These are phyloP conservation scores for Zootoca vivipara DNA, from an alignment of 2,113 vertebrate genomes.

Conservation along the genomic window DNA sequence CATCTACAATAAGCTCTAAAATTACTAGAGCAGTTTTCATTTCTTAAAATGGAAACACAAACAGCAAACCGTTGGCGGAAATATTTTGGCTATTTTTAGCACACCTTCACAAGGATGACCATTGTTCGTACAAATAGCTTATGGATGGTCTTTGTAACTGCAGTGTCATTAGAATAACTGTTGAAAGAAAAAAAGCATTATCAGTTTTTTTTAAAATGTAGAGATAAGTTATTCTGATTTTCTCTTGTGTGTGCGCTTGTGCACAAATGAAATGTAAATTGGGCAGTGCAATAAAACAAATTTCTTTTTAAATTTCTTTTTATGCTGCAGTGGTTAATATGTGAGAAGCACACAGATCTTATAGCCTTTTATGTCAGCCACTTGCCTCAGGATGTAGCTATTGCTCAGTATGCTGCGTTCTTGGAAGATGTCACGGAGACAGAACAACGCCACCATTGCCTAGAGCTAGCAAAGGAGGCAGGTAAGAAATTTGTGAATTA, in stretches of 20 bases:
- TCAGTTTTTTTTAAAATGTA: not conserved
- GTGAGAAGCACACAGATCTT: slow-evolving; percentile 85
- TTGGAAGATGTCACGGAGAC: slow-evolving; percentile 89
- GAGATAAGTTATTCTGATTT: not conserved
- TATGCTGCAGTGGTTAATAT: slow-evolving; percentile 80
- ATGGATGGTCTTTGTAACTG: not conserved
- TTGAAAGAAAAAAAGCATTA: not conserved
- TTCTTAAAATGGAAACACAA: not conserved
- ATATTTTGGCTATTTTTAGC: not conserved
- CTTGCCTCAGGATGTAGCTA: slow-evolving; percentile 84
- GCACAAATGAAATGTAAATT: not conserved
- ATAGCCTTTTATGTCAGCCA: slow-evolving; percentile 95
- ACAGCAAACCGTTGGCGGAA: not conserved
- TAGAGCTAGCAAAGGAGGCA: slow-evolving; percentile 89
- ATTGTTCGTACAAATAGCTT: not conserved
- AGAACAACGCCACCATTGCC: slow-evolving; percentile 86
- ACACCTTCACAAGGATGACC: not conserved
- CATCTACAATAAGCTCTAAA: not conserved
- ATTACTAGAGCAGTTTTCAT: not conserved
- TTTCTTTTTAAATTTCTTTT: slow-evolving; percentile 18
- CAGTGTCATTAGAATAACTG: not conserved
- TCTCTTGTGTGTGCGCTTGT: not conserved
- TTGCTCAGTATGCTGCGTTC: slow-evolving; percentile 88
- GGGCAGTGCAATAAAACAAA: not conserved
- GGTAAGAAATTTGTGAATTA: slow-evolving; percentile 73